Conservation (phyloP, 1,140 invertebrate species). For the Proales similis region DNA sequence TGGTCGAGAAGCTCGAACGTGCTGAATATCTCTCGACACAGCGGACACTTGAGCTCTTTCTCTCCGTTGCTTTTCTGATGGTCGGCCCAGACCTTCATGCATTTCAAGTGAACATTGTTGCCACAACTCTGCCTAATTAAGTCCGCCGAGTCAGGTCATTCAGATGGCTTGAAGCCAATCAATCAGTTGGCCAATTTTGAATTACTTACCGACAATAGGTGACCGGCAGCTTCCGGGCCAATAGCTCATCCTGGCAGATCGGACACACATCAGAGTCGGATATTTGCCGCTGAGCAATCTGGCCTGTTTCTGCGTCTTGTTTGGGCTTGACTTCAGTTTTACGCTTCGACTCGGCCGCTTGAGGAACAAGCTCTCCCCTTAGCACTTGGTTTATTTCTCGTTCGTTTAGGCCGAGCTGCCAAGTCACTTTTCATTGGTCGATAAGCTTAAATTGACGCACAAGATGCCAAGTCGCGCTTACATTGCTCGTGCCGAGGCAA, state of each 20-base stretch:
- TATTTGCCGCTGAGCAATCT: slow-evolving; percentile 46
- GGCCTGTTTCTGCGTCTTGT: background rate
- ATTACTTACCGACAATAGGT: slow-evolving; percentile 54
- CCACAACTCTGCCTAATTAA: slow-evolving; percentile 53
- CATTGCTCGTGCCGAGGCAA: slow-evolving; percentile 47
- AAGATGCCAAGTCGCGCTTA: slow-evolving; percentile 39
- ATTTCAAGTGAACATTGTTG: slow-evolving; percentile 54
- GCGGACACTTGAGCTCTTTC: slow-evolving; percentile 48
- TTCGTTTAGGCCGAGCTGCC: slow-evolving; percentile 51
- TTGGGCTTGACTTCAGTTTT: background rate
- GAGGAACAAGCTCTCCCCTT: slow-evolving; percentile 40
- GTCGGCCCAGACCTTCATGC: slow-evolving; percentile 53
- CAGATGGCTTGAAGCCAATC: background rate
- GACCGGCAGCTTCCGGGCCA: slow-evolving; percentile 49
- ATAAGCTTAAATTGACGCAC: background rate
- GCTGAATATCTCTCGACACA: slow-evolving; percentile 53
- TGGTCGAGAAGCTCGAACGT: slow-evolving; percentile 46
- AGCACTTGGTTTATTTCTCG: slow-evolving; percentile 51
- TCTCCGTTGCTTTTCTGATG: slow-evolving; percentile 49
- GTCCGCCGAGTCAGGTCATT: background rate
- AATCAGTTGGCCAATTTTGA: slow-evolving; percentile 26
- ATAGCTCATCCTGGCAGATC: slow-evolving; percentile 53
- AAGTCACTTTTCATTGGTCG: slow-evolving; percentile 43
- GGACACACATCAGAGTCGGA: slow-evolving; percentile 51
- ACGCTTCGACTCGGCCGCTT: slow-evolving; percentile 19